phyloP scores from a whole-genome alignment of 2,113 vertebrate species.

The Petaurus breviceps region DNA sequence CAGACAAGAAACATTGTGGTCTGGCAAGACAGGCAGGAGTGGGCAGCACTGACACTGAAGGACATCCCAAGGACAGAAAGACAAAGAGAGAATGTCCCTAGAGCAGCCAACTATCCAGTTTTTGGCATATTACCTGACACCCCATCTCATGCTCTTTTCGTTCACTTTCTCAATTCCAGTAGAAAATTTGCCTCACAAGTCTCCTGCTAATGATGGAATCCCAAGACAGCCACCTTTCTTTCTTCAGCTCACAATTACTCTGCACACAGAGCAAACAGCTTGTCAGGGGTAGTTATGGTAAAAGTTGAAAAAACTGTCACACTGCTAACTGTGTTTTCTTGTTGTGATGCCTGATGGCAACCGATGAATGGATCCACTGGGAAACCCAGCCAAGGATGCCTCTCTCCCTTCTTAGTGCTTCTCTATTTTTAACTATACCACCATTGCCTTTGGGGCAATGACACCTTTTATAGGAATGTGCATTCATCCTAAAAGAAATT shows the following conservation, averaged over 20 bases:
- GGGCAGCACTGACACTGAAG: conserved; percentile 65
- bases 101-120: background rate
- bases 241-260: conserved; percentile 50
- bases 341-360: conserved; percentile 61
- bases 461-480: conserved; percentile 45
- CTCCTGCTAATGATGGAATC: conserved; percentile 64
- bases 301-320: conserved; percentile 62
- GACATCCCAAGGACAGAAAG: conserved; percentile 69
- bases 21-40: background rate
- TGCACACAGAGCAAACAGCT: conserved; percentile 71
- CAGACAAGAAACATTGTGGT: background rate
- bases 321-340: conserved; percentile 74
- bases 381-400: conserved; percentile 66
- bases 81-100: background rate
- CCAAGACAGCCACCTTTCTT: conserved; percentile 47
- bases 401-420: conserved; percentile 63
- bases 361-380: conserved; percentile 69
- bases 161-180: conserved; percentile 67
- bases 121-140: background rate
- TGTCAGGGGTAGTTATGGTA: conserved; percentile 64
- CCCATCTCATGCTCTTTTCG: background rate
- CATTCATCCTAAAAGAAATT: conserved; percentile 45
- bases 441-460: conserved; percentile 58
- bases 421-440: conserved; percentile 72
- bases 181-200: conserved; percentile 66